Base-by-base conservation (phyloP, 2,888 invertebrate species). In the Lamellibrachia satsuma region DNA sequence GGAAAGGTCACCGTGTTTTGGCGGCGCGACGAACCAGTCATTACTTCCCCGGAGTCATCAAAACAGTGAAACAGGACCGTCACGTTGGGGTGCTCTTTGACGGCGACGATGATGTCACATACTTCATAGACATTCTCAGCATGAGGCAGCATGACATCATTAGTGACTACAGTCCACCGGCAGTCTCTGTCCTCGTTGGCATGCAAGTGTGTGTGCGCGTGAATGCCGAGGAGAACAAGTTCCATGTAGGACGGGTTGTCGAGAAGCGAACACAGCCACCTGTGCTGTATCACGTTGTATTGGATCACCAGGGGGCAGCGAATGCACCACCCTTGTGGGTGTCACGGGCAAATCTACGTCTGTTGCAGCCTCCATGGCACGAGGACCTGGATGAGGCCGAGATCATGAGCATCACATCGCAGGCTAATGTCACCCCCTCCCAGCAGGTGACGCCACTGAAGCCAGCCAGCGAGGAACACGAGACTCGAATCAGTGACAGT, bases 301-400 rank as follows among this genome's bases (percentile, higher is more conserved):
- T 97, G 90, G 94, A 94, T 94, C 96, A 93, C 96, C 96, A 93
- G 1, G 92, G 90, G 52, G 93, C 92, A 94, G 97, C 96, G 27
- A 95, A 52, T 27, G 27, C 91, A 3, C 52, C 52, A 11, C 52
- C 91, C 15, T 94, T 94, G 51, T 97, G 98, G 95, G 98, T 99
- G 94, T 98, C 98, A 95, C 97, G 99, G 90, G 98, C 99, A 6
- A 98, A 99, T 96, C 97, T 99, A 93, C 97, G 99, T 52, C 97
- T 99, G 52, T 97, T 99, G 94, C 97, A 98, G 96, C 99, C 99
- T 27, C 99, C 99, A 0, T 99, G 99, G 99, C 98, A 98, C 97
- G 99, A 99, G 95, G 99, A 99, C 97, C 96, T 99, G 93, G 98
- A 96, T 92, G 96, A 96, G 60, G 93, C 94, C 1, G 94, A 94